A percentile compares a stretch with the other conserved stretches of the same genome.
Conservation (phyloP, 2,888 invertebrate genomes). For the Neria commutata region DNA sequence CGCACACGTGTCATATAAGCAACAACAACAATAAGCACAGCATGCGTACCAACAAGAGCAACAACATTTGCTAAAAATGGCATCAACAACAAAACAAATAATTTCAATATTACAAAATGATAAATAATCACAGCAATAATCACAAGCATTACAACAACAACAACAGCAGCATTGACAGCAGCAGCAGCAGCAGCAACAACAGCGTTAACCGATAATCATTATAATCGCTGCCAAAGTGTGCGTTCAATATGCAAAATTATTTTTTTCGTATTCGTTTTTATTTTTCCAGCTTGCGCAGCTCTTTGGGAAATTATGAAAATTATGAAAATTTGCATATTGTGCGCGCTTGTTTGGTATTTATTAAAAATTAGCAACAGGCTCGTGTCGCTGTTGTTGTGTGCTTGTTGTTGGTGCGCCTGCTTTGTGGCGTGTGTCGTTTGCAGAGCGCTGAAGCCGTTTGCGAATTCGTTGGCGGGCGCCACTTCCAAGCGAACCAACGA, state of each 20-base stretch:
- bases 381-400: constrained; percentile 16
- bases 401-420: not conserved
- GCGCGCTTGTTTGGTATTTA: constrained; percentile 40
- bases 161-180: not conserved
- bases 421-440: not conserved
- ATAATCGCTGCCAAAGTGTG: constrained; percentile 43
- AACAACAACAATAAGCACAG: constrained; percentile 37
- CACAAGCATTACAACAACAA: constrained; percentile 7
- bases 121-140: constrained; percentile 18
- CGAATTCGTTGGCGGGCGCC: not conserved
- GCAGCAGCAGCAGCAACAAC: constrained; percentile 34
- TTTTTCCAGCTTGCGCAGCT: constrained; percentile 29
- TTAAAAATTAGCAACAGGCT: constrained; percentile 51
- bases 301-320: constrained; percentile 39
- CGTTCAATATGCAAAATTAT: constrained; percentile 6
- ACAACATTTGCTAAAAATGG: not conserved
- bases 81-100: not conserved
- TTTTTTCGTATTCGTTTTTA: constrained; percentile 27
- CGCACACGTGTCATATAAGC: constrained; percentile 37
- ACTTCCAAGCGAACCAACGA: not conserved
- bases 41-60: too few relatives aligned
- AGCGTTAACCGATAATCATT: constrained; percentile 41
- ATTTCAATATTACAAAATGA: not conserved
- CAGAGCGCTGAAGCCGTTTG: not conserved
- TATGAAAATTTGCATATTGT: constrained; percentile 43